phyloP scores from a whole-genome alignment of 2,888 invertebrate genomes.

The Cremastobaeus sp. region DNA sequence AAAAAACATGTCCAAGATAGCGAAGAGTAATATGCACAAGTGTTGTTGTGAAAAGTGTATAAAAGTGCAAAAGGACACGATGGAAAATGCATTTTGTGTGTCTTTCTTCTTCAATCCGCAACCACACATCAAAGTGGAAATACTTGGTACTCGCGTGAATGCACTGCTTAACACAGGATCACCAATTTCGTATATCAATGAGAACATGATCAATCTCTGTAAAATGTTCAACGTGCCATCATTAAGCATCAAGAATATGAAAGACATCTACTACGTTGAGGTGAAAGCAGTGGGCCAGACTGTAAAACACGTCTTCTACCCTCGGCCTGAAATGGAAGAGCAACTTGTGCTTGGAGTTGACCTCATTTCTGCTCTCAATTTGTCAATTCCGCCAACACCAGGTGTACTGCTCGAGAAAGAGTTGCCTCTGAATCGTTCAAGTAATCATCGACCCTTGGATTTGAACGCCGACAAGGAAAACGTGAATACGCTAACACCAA shows the following conservation, averaged over 20 bases:
- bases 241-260: not conserved
- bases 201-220: not conserved
- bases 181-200: conserved; percentile 19
- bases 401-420: not conserved
- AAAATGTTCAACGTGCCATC: not conserved
- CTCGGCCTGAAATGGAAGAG: not conserved
- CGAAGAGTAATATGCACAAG: too few relatives aligned
- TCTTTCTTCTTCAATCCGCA: conserved; percentile 20
- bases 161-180: conserved; percentile 33
- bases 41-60: conserved; percentile 7
- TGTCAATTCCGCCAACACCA: conserved; percentile 43
- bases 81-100: not conserved
- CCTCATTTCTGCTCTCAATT: conserved; percentile 22
- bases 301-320: not conserved
- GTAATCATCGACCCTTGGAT: too few relatives aligned
- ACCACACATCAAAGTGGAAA: conserved; percentile 26
- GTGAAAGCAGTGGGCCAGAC: not conserved
- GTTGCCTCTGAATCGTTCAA: not conserved
- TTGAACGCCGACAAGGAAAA: too few relatives aligned
- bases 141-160: not conserved
- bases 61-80: conserved; percentile 7
- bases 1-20: too few relatives aligned
- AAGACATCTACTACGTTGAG: conserved; percentile 1
- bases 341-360: conserved; percentile 23
- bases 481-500: too few relatives aligned